Evolutionary conservation across 2,888 invertebrate species (phyloP).

Genomic region (Spodoptera picta): DNA sequence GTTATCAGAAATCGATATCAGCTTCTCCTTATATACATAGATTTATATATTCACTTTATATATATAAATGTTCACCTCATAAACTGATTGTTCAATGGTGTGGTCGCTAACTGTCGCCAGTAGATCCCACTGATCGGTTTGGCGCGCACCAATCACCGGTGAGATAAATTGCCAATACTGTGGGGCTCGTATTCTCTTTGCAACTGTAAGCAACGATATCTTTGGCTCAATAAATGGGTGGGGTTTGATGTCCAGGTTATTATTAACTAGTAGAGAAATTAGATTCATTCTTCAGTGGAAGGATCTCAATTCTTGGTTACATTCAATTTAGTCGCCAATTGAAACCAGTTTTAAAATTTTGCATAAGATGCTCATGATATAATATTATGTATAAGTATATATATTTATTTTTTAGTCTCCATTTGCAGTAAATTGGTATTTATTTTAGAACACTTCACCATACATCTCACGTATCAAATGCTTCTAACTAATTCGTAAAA

Average conservation of each 20-base stretch:
- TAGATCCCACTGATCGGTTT: slow-evolving; percentile 56
- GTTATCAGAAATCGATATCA: too few species aligned
- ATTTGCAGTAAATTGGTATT: background rate
- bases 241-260: background rate
- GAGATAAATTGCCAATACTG: slow-evolving; percentile 67
- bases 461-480: slow-evolving; percentile 1
- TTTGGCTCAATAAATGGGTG: background rate
- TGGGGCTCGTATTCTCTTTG: slow-evolving; percentile 44
- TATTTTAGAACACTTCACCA: background rate
- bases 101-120: slow-evolving; percentile 59
- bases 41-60: too few species aligned
- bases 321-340: too few species aligned
- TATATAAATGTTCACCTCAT: slow-evolving; percentile 29
- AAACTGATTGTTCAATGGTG: slow-evolving; percentile 54
- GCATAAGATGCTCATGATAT: too few species aligned
- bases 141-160: slow-evolving; percentile 64
- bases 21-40: too few species aligned
- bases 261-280: too few species aligned
- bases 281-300: too few species aligned
- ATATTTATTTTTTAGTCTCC: background rate
- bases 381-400: too few species aligned
- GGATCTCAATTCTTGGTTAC: too few species aligned
- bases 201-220: slow-evolving; percentile 11
- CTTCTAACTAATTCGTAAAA: slow-evolving; percentile 26
- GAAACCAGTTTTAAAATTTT: too few species aligned